Conservation (phyloP, 2,888 invertebrate genomes). For the Trachelus troglodyta region DNA sequence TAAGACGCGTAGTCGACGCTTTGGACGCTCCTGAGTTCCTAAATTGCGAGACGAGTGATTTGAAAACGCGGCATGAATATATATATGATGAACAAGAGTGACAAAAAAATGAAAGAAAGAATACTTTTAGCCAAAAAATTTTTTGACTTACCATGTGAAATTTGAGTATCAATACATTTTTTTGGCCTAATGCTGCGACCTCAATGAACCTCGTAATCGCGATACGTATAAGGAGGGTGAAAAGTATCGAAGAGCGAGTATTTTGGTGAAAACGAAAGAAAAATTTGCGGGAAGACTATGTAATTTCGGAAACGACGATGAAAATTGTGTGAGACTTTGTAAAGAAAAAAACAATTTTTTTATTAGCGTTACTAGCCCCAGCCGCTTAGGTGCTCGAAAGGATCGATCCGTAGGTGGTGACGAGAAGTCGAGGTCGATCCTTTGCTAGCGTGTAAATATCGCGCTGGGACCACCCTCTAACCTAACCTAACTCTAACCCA, state of each 20-base stretch:
- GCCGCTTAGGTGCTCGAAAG: slow-evolving; percentile 34
- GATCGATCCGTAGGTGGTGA: slow-evolving; percentile 31
- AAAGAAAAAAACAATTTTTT: slow-evolving; percentile 18
- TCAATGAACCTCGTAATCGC: too few relatives aligned
- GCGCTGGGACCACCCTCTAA: slow-evolving; percentile 41
- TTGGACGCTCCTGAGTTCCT: slow-evolving; percentile 43
- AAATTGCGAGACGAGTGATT: slow-evolving; percentile 35
- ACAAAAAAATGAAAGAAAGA: too few relatives aligned
- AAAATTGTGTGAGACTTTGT: slow-evolving; percentile 22
- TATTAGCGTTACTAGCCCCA: slow-evolving; percentile 54
- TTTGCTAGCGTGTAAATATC: slow-evolving; percentile 43
- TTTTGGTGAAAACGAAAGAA: slow-evolving; percentile 22
- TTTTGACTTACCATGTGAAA: too few relatives aligned
- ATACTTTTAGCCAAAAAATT: too few relatives aligned
- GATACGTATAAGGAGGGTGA: too few relatives aligned
- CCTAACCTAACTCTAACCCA: background rate
- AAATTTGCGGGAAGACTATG: slow-evolving; percentile 7
- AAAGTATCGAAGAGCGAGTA: slow-evolving; percentile 15
- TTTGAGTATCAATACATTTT: too few relatives aligned
- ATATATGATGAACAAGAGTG: too few relatives aligned
- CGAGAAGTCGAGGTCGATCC: slow-evolving; percentile 26
- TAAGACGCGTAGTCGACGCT: slow-evolving; percentile 33
- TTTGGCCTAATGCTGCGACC: too few relatives aligned
- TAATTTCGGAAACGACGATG: background rate
- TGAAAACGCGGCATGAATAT: background rate